Evolutionary conservation across 2,888 invertebrate genomes (phyloP).

Genomic region (Boloria selene): DNA sequence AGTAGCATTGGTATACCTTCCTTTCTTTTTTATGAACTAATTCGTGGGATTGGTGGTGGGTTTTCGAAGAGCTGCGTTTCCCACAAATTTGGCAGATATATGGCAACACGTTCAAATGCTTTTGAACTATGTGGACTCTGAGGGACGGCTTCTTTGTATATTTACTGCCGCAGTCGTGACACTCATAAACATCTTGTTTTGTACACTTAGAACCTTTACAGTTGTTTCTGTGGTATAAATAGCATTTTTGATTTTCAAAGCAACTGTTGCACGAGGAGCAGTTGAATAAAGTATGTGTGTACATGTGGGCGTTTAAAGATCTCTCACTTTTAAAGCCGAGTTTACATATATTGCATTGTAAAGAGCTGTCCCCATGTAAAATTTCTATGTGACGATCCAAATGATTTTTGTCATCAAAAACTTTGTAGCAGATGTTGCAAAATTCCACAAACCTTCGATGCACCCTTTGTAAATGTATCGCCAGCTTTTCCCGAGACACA

Average conservation of each 20-base stretch:
- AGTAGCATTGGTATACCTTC: constrained; percentile 57
- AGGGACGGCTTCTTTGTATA: constrained; percentile 68
- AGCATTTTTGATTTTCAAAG: constrained; percentile 66
- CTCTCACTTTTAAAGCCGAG: constrained; percentile 55
- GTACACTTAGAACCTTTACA: constrained; percentile 45
- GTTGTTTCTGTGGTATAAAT: constrained; percentile 54
- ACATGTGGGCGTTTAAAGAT: constrained; percentile 59
- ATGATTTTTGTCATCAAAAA: constrained; percentile 47
- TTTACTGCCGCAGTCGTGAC: constrained; percentile 60
- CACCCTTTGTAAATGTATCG: constrained; percentile 49
- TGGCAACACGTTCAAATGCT: constrained; percentile 65
- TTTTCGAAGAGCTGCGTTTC: constrained; percentile 63
- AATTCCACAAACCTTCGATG: constrained; percentile 47
- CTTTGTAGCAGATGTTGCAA: constrained; percentile 55
- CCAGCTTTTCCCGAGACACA: constrained; percentile 51
- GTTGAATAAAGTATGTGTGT: constrained; percentile 59
- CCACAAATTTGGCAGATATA: constrained; percentile 64
- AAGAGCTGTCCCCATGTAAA: constrained; percentile 45
- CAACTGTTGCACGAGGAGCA: constrained; percentile 57
- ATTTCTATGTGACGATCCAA: constrained; percentile 47
- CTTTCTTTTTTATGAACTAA: constrained; percentile 55
- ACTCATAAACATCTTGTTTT: constrained; percentile 48
- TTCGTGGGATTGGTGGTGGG: constrained; percentile 62
- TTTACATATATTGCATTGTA: constrained; percentile 58
- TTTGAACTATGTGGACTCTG: constrained; percentile 65